phyloP scores from a whole-genome alignment of 2,113 vertebrate genomes.

The Brienomyrus brachyistius region DNA sequence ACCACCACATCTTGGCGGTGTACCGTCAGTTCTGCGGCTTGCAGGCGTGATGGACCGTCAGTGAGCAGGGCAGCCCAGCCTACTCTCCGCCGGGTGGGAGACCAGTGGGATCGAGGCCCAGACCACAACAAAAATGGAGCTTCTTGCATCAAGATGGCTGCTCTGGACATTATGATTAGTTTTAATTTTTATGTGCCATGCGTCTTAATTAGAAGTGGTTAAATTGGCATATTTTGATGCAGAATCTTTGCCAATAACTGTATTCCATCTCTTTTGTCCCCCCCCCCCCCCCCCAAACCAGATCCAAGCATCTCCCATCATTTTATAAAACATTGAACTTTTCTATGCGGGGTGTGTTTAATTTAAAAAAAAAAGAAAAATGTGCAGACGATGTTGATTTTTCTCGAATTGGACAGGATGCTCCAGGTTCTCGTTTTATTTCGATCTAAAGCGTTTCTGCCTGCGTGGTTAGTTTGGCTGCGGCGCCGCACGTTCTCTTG shows the following conservation, averaged over 20 bases:
- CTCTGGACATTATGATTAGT: neutral
- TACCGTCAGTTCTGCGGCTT: conserved; percentile 98
- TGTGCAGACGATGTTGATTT: neutral
- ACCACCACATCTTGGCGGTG: conserved; percentile 90
- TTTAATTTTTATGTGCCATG: conserved; percentile 14
- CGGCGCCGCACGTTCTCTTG: neutral
- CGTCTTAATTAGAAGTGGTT: neutral
- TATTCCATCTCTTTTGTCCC: neutral
- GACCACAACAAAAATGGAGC: neutral
- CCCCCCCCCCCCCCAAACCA: neutral
- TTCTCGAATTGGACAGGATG: neutral
- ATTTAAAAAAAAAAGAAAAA: neutral
- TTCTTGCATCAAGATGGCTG: conserved; percentile 14
- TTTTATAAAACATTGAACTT: conserved; percentile 2
- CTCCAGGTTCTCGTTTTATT: neutral
- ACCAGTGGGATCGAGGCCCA: neutral
- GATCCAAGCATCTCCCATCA: neutral
- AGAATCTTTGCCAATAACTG: neutral
- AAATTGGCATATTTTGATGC: conserved; percentile 12
- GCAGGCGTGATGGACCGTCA: conserved; percentile 67
- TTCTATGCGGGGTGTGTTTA: neutral
- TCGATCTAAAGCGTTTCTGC: neutral
- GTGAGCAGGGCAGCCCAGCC: neutral
- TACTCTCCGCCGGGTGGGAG: neutral
- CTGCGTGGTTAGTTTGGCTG: neutral